phyloP scores from a whole-genome alignment of 2,797 vertebrate genomes.

The Tiaroga cobitis region DNA sequence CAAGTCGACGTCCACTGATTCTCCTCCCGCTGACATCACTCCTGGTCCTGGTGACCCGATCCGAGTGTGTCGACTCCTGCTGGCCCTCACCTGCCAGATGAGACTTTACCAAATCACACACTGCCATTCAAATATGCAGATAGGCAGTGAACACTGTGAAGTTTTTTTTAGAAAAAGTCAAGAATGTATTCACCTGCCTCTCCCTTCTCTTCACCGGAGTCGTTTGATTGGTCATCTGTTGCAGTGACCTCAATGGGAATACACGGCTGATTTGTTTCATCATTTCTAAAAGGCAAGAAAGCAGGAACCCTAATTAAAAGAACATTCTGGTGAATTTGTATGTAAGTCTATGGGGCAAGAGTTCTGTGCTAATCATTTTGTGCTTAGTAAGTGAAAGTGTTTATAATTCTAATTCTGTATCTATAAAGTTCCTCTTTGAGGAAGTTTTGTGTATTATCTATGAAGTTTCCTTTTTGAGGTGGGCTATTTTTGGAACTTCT shows the following conservation, averaged over 20 bases:
- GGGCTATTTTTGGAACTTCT: not conserved
- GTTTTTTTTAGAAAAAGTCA: not conserved
- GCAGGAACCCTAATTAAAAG: not conserved
- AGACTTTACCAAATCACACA: not conserved
- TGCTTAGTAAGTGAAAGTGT: not conserved
- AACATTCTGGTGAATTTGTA: not conserved
- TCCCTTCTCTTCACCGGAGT: slow-evolving; percentile 58
- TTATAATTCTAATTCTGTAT: not conserved
- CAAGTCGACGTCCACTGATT: slow-evolving; percentile 76
- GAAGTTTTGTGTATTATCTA: not conserved
- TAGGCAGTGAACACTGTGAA: not conserved
- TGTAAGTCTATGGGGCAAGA: not conserved
- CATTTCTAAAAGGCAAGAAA: slow-evolving; percentile 9
- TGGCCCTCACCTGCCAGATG: slow-evolving; percentile 70
- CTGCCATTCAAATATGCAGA: not conserved
- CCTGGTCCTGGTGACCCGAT: slow-evolving; percentile 84
- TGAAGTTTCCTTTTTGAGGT: not conserved
- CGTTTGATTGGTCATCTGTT: slow-evolving; percentile 59
- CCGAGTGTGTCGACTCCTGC: slow-evolving; percentile 73
- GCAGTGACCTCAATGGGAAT: slow-evolving; percentile 83
- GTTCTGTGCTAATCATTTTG: not conserved
- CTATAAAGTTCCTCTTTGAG: not conserved
- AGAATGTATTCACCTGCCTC: slow-evolving; percentile 62
- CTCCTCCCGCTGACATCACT: slow-evolving; percentile 88
- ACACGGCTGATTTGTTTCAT: slow-evolving; percentile 73